These are phyloP conservation scores for Boloria selene DNA, from an alignment of 2,888 invertebrate genomes.

Conservation along the genomic window DNA sequence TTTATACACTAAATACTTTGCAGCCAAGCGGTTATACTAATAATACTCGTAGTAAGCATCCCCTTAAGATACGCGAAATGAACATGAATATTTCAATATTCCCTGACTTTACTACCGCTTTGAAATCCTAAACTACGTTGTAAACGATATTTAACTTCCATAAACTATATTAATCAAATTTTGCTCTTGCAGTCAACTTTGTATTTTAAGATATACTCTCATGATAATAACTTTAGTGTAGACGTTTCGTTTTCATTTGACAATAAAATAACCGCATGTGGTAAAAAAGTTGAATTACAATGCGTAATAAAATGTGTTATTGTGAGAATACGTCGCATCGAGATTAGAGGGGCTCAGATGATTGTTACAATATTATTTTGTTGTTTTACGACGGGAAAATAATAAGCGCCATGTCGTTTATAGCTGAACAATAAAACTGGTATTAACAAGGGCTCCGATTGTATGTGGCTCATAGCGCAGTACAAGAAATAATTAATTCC, in stretches of 20 bases:
- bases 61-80: constrained; percentile 1
- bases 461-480: constrained; percentile 41
- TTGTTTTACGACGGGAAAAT: constrained; percentile 79
- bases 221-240: constrained; percentile 45
- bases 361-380: constrained; percentile 75
- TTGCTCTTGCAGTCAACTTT: constrained; percentile 13
- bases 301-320: constrained; percentile 68
- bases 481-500: constrained; percentile 38
- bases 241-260: constrained; percentile 55
- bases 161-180: constrained; percentile 32
- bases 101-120: constrained; percentile 44
- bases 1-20: no score
- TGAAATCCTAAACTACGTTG: constrained; percentile 21
- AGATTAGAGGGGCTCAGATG: constrained; percentile 68
- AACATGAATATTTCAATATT: constrained; percentile 43
- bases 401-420: constrained; percentile 72
- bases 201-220: constrained; percentile 30
- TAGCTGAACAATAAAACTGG: constrained; percentile 67
- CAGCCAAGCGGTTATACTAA: background rate
- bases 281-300: constrained; percentile 67
- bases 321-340: constrained; percentile 58
- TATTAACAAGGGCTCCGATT: constrained; percentile 56
- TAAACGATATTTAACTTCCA: constrained; percentile 22
- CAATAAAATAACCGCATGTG: constrained; percentile 66
- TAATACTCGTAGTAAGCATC: background rate